phyloP scores from a whole-genome alignment of 2,797 vertebrate genomes.

The Ibycter americanus region DNA sequence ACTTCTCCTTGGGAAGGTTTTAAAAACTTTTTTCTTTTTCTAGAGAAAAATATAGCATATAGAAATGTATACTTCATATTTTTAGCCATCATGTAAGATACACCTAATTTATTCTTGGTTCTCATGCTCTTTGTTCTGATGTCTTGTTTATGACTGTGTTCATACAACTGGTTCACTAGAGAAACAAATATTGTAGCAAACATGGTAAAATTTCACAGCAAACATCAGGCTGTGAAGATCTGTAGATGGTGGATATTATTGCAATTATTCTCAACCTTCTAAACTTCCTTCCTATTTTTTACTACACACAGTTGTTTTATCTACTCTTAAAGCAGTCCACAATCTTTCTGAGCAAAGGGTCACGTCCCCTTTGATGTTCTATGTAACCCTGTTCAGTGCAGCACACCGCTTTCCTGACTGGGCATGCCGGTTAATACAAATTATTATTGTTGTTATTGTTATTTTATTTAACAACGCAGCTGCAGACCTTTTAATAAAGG shows the following conservation, averaged over 20 bases:
- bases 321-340: background rate
- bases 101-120: background rate
- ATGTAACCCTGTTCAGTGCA: background rate
- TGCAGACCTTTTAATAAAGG: background rate
- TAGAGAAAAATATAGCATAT: background rate
- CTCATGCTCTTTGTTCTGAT: background rate
- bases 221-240: background rate
- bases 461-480: background rate
- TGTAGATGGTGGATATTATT: background rate
- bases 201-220: background rate
- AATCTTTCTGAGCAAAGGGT: background rate
- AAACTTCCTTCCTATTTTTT: background rate
- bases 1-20: background rate
- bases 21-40: background rate
- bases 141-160: background rate
- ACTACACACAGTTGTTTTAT: no score
- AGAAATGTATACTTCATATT: background rate
- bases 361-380: background rate
- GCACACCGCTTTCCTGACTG: background rate
- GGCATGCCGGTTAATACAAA: background rate
- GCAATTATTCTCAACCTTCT: background rate
- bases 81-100: background rate
- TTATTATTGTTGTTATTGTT: background rate
- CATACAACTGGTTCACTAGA: background rate
- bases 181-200: background rate